Base-by-base conservation (phyloP, 2,797 vertebrate species). In the Cercopithecus mitis region DNA sequence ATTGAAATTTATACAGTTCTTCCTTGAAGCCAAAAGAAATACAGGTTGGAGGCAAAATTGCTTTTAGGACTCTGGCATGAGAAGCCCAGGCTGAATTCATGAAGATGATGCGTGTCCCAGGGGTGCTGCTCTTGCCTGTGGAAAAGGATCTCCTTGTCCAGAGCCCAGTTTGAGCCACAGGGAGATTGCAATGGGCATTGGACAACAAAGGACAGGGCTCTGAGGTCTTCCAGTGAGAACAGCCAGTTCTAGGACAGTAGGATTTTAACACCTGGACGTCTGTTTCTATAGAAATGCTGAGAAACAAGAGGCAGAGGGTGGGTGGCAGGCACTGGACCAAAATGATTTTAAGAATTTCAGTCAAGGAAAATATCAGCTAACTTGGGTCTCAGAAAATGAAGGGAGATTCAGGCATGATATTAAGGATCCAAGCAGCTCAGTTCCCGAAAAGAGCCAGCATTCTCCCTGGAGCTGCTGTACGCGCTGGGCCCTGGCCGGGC, bases 21-120 rank as follows among this genome's bases (percentile, higher is more conserved):
- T 83, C 91, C 81, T 91, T 91, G 94, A 97, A 97, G 97, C 97
- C 98, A 98, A 98, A 98, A 98, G 96, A 98, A 98, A 98, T 30
- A 88, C 9, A 92, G 39, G 52, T 83, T 95, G 97, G 94, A 92
- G 92, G 98, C 10, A 55, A 98, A 97, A 88, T 1, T 92, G 93
- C 58, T 95, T 96, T 91, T 94, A 83, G 64, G 92, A 85, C 58
- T 97, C 86, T 93, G 33, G 15, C 25, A 90, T 2, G 27, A 89
- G 96, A 89, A 85, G 55, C 67, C 90, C 93, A 80, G 91, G 85
- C 0, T 3, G 77, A 41, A 90, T 89, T 97, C 77, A 39, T 91
- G 57, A 45, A 85, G 82, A 47, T 11, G 79, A 96, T 81, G 55
- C 15, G 2, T 72, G 73, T 43, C 95, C 85, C 45, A 33, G 50